A percentile compares a stretch with the other conserved stretches of the same genome.
Evolutionary conservation across 1,140 invertebrate species (phyloP).

Genomic region (Magallana ariakensis): DNA sequence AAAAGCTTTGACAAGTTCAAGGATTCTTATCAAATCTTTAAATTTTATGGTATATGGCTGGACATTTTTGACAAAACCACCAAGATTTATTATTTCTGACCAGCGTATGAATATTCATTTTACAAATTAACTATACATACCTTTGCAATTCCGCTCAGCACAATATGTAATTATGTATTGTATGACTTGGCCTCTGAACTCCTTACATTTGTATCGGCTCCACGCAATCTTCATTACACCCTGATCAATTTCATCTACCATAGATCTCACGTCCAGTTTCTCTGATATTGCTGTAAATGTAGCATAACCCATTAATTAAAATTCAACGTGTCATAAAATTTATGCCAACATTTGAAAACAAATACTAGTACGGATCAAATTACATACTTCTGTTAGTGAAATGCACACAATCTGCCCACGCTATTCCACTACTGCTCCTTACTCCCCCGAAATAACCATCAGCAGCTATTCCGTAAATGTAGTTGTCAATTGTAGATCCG

Average conservation of each 20-base stretch:
- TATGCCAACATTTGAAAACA: too few relatives aligned
- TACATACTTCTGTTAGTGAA: not conserved
- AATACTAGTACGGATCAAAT: too few relatives aligned
- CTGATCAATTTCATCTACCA: not conserved
- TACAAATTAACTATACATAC: not conserved
- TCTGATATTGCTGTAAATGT: not conserved
- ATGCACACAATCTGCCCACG: not conserved
- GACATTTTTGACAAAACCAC: too few relatives aligned
- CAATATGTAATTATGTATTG: not conserved
- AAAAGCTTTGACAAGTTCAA: too few relatives aligned
- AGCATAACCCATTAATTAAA: too few relatives aligned
- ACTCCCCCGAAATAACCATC: not conserved
- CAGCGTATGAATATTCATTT: too few relatives aligned
- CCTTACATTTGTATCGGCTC: not conserved
- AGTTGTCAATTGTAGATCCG: not conserved
- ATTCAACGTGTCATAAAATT: too few relatives aligned
- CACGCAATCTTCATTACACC: not conserved
- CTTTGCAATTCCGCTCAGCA: not conserved
- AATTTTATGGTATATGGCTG: too few relatives aligned
- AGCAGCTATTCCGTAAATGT: slow-evolving; percentile 19
- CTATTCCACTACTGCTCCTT: not conserved
- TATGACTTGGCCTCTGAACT: not conserved
- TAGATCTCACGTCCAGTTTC: not conserved
- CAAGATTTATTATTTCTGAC: too few relatives aligned
- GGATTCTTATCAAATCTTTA: too few relatives aligned